phyloP scores from a whole-genome alignment of 2,888 invertebrate genomes.

The Nebria brevicollis region DNA sequence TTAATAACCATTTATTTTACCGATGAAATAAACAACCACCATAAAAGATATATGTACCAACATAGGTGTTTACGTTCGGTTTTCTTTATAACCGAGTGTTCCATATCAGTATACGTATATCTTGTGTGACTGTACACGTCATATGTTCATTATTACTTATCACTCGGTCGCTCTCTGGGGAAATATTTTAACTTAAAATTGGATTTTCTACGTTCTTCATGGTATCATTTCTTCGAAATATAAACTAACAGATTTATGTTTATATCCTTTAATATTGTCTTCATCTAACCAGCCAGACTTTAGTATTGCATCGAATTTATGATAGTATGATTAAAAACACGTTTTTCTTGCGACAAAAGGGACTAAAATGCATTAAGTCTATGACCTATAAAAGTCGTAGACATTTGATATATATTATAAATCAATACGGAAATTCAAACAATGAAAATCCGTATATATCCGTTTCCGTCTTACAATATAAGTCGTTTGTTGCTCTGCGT shows the following conservation, averaged over 20 bases:
- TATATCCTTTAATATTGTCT: background rate
- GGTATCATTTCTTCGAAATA: background rate
- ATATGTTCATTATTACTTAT: background rate
- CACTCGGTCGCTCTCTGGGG: background rate
- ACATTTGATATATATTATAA: background rate
- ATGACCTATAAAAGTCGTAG: background rate
- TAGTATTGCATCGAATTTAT: background rate
- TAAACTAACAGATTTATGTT: background rate
- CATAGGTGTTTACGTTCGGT: background rate
- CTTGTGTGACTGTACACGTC: background rate
- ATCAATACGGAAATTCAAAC: background rate
- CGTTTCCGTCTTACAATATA: constrained; percentile 1
- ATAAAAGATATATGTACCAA: no score
- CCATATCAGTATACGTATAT: background rate
- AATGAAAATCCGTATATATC: background rate
- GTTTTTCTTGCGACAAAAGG: background rate
- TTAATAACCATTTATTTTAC: no score
- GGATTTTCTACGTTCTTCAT: no score
- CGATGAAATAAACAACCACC: no score
- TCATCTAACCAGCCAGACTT: background rate
- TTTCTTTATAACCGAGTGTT: background rate
- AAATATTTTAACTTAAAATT: background rate
- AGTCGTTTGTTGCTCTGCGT: background rate
- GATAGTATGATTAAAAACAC: background rate
- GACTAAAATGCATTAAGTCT: background rate